Conservation (phyloP, 2,113 vertebrate genomes). For the Orthonyx spaldingii region DNA sequence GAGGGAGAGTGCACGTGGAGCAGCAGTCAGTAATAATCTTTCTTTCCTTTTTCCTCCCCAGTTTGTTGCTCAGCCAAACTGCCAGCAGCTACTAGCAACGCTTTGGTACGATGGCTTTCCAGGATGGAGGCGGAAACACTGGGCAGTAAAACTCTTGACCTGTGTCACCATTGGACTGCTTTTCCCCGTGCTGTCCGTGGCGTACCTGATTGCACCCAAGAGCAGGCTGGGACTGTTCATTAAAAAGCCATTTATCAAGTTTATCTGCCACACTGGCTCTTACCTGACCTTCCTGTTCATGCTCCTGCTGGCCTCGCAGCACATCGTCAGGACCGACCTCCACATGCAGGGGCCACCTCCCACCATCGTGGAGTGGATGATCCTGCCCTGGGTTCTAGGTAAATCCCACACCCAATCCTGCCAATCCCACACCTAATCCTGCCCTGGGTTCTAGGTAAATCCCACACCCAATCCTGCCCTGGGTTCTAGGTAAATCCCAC, state of each 20-base stretch:
- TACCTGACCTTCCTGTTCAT: slow-evolving; percentile 98
- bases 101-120: slow-evolving; percentile 98
- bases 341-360: slow-evolving; percentile 94
- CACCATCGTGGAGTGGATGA: slow-evolving; percentile 97
- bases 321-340: slow-evolving; percentile 93
- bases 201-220: slow-evolving; percentile 91
- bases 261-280: slow-evolving; percentile 96
- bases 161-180: slow-evolving; percentile 94
- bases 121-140: slow-evolving; percentile 94
- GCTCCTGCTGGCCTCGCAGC: slow-evolving; percentile 92
- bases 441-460: background rate
- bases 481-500: background rate
- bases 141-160: slow-evolving; percentile 93
- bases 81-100: slow-evolving; percentile 94
- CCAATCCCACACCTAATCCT: background rate
- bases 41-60: slow-evolving; percentile 40
- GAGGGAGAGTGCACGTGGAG: background rate
- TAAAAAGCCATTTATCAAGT: slow-evolving; percentile 98
- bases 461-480: background rate
- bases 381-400: slow-evolving; percentile 96
- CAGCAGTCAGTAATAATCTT: background rate
- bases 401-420: background rate
- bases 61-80: slow-evolving; percentile 98
- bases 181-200: slow-evolving; percentile 89
- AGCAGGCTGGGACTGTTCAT: slow-evolving; percentile 92